Percentiles rank a stretch among this genome's conserved stretches.
These are phyloP conservation scores for Megaceryle torquata DNA, from an alignment of 2,113 vertebrate species.

Conservation along the genomic window DNA sequence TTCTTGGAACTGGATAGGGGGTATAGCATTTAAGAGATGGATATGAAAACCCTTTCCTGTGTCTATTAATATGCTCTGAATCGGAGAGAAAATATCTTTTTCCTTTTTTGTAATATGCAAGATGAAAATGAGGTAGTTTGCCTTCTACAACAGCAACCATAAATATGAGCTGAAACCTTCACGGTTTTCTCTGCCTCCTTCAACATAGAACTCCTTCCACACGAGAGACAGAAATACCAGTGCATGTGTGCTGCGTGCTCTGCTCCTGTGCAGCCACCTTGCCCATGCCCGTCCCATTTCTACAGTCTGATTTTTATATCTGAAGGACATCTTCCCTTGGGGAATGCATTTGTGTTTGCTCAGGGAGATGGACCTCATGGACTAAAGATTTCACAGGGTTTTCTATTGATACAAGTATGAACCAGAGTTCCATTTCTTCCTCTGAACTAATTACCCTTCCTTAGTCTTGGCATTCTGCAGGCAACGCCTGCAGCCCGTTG, in stretches of 20 bases:
- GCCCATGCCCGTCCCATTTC: neutral
- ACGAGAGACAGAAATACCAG: neutral
- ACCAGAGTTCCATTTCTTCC: neutral
- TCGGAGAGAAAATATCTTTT: neutral
- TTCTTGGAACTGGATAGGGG: neutral
- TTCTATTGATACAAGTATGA: neutral
- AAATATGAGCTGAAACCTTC: neutral
- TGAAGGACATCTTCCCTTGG: neutral
- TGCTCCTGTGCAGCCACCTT: neutral
- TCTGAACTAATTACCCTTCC: neutral
- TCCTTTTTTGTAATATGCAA: neutral
- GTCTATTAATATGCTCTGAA: neutral
- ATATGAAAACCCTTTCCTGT: neutral
- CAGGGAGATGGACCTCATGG: neutral
- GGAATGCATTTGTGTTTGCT: neutral
- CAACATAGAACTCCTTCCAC: neutral
- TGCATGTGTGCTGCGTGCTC: neutral
- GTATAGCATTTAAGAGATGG: neutral
- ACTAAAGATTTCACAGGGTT: neutral
- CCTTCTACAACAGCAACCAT: neutral
- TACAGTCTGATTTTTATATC: slow-evolving; percentile 15
- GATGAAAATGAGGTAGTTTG: neutral
- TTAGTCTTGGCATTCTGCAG: neutral
- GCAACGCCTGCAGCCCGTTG: neutral
- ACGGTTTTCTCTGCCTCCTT: neutral